Percentiles rank a stretch among this genome's conserved stretches.
Evolutionary conservation across 1,140 invertebrate genomes (phyloP).

Genomic region (Drosophila guanche): DNA sequence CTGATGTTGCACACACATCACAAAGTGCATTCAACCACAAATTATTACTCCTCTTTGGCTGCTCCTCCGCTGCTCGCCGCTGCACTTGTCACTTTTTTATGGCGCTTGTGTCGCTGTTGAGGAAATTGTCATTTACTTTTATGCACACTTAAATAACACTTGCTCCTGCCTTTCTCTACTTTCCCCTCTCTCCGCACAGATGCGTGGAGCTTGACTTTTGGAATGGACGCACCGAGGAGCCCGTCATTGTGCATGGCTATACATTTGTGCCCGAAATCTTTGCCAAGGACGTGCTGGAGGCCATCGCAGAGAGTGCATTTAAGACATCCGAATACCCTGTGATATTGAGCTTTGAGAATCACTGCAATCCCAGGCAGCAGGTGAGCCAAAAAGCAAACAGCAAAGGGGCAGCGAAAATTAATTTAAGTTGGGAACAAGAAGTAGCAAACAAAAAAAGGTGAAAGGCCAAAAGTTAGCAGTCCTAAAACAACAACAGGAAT

Average conservation of each 20-base stretch:
- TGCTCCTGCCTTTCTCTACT: background rate
- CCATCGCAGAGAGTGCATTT: slow-evolving; percentile 98
- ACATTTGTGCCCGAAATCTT: slow-evolving; percentile 98
- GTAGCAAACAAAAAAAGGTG: background rate
- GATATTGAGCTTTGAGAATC: slow-evolving; percentile 98
- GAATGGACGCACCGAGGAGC: slow-evolving; percentile 97
- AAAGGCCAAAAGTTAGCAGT: slow-evolving; percentile 50
- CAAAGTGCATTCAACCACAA: slow-evolving; percentile 70
- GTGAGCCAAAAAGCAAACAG: slow-evolving; percentile 40
- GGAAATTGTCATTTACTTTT: slow-evolving; percentile 56
- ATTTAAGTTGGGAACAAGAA: background rate
- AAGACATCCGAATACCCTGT: slow-evolving; percentile 99
- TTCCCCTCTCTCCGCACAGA: slow-evolving; percentile 44
- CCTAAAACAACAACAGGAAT: slow-evolving; percentile 58
- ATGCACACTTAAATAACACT: slow-evolving; percentile 10
- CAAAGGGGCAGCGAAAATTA: background rate
- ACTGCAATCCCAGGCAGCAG: slow-evolving; percentile 97
- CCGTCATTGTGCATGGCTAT: slow-evolving; percentile 98
- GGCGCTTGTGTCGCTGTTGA: background rate
- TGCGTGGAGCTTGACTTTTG: slow-evolving; percentile 99
- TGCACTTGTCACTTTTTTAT: slow-evolving; percentile 35
- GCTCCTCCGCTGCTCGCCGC: slow-evolving; percentile 35
- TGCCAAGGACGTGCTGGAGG: slow-evolving; percentile 97
- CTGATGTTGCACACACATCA: slow-evolving; percentile 49
- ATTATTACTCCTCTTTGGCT: slow-evolving; percentile 55